A percentile compares a stretch with the other conserved stretches of the same genome.
Conservation (phyloP, 2,797 vertebrate species). For the Coregonus ussuriensis region DNA sequence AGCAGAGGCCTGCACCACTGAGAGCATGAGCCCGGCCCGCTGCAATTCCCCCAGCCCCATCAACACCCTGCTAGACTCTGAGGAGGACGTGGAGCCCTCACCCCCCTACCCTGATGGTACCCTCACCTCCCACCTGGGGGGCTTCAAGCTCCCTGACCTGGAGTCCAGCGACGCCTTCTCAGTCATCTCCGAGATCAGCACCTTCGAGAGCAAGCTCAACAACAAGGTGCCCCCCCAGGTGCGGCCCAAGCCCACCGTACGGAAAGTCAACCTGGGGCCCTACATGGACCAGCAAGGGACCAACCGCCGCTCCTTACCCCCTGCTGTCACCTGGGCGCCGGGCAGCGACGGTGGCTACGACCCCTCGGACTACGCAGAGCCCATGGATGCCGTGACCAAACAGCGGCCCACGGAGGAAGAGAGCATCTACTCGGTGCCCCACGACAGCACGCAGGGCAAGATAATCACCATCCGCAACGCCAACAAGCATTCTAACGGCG, state of each 20-base stretch:
- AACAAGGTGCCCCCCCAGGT: slow-evolving; percentile 92
- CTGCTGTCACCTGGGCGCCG: slow-evolving; percentile 84
- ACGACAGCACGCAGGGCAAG: slow-evolving; percentile 97
- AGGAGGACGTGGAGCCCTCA: slow-evolving; percentile 89
- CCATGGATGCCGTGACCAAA: slow-evolving; percentile 92
- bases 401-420: slow-evolving; percentile 90
- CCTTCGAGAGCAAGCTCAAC: slow-evolving; percentile 90
- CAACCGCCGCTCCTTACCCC: slow-evolving; percentile 84
- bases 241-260: slow-evolving; percentile 84
- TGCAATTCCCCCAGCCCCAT: slow-evolving; percentile 90
- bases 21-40: slow-evolving; percentile 87
- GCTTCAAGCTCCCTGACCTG: slow-evolving; percentile 85
- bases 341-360: slow-evolving; percentile 87
- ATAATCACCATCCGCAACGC: slow-evolving; percentile 97
- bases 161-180: slow-evolving; percentile 85
- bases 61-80: slow-evolving; percentile 86
- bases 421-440: slow-evolving; percentile 95
- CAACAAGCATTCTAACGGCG: slow-evolving; percentile 90
- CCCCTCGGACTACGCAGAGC: slow-evolving; percentile 95
- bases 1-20: slow-evolving; percentile 89
- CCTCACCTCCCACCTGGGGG: slow-evolving; percentile 75
- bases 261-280: slow-evolving; percentile 81
- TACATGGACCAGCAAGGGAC: slow-evolving; percentile 82
- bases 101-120: slow-evolving; percentile 79
- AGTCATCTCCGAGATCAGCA: slow-evolving; percentile 81